These are phyloP conservation scores for Xylota segnis DNA, from an alignment of 2,888 invertebrate genomes.

Conservation along the genomic window DNA sequence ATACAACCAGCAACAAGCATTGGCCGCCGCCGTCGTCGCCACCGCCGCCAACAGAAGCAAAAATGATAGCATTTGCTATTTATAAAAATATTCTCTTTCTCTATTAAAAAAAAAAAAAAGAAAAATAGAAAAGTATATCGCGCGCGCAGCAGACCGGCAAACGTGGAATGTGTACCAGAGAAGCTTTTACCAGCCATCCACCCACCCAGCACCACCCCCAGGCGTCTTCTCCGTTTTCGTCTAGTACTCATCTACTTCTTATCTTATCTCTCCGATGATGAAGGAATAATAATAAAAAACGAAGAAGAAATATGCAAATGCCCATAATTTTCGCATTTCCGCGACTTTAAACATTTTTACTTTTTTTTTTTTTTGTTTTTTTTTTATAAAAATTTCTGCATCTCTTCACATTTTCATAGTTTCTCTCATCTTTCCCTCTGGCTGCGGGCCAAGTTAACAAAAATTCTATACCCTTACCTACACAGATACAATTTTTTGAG, in stretches of 20 bases:
- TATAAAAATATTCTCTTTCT: slow-evolving; percentile 54
- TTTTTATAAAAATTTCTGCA: slow-evolving; percentile 1
- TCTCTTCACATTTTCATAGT: slow-evolving; percentile 36
- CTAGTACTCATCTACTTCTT: slow-evolving; percentile 7
- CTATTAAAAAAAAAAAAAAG: slow-evolving; percentile 30
- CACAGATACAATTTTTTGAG: not conserved
- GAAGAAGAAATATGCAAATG: slow-evolving; percentile 10
- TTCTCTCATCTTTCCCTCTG: slow-evolving; percentile 63
- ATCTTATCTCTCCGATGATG: slow-evolving; percentile 25
- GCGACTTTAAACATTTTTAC: not conserved
- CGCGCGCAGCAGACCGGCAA: slow-evolving; percentile 54
- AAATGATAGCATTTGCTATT: slow-evolving; percentile 76
- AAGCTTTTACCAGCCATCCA: slow-evolving; percentile 14
- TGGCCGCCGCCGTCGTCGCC: slow-evolving; percentile 7
- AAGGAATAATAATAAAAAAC: not conserved
- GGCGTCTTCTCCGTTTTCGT: not conserved
- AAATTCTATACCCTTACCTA: slow-evolving; percentile 30
- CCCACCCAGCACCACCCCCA: not conserved
- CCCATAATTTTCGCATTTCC: slow-evolving; percentile 41
- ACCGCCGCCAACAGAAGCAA: slow-evolving; percentile 21
- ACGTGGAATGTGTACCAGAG: slow-evolving; percentile 41
- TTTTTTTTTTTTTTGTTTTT: not conserved
- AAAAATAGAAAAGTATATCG: slow-evolving; percentile 13
- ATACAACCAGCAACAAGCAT: slow-evolving; percentile 29
- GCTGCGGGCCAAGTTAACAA: slow-evolving; percentile 67